Evolutionary conservation across 2,888 invertebrate species (phyloP), one percentile per base, ranked within the genome.

Genomic region (Papilio gigon): DNA sequence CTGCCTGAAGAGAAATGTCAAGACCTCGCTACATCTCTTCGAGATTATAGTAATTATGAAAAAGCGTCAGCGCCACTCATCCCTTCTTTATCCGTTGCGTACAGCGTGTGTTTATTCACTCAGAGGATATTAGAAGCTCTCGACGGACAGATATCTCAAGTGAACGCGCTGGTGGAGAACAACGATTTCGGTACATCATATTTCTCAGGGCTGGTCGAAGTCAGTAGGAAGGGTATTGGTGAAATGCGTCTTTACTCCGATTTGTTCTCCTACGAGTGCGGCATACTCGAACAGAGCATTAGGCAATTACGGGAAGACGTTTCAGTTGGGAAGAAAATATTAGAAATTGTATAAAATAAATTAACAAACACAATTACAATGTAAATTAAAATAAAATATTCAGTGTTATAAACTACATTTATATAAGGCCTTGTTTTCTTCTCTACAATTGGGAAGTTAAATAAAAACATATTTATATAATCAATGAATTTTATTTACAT

Each of bases 41-140:
- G 94, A 77, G 93, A 93, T 74, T 50, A 53, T 53, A 94, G 94
- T 67, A 64, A 56, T 25, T 65, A 58, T 17, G 94, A 94, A 35
- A 93, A 94, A 6, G 93, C 92, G 71, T 94, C 94, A 1, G 95
- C 95, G 80, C 93, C 92, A 68, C 95, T 95, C 58, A 75, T 84
- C 84, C 82, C 95, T 85, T 73, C 93, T 87, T 92, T 95, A 58
- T 94, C 95, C 0, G 93, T 94, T 85, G 95, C 95, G 0, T 94
- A 90, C 75, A 94, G 95, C 65, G 94, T 93, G 14, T 89, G 93
- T 5, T 78, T 93, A 60, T 95, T 95, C 78, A 91, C 93, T 14
- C 86, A 90, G 72, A 91, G 92, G 2, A 76, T 95, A 47, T 80
- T 95, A 0, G 86, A 92, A 50, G 95, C 84, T 1, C 67, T 88